Base-by-base conservation (phyloP, 2,113 vertebrate genomes). In the Neogale vison region DNA sequence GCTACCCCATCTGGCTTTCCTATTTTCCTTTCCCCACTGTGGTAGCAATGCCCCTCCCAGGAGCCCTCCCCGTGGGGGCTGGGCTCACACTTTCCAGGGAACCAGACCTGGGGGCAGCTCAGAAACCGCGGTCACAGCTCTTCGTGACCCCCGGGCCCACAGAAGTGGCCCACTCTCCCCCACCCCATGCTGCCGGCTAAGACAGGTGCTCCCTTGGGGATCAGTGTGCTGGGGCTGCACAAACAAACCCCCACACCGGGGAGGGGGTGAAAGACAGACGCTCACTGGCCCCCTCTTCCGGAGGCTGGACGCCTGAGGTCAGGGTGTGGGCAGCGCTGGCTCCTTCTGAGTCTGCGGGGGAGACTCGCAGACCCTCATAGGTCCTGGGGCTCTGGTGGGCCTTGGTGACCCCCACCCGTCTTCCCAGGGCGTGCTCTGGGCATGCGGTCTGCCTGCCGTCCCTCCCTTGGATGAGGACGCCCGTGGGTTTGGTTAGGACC, bases 121-220 rank as follows among this genome's bases (percentile, higher is more conserved):
- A 11, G 84, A 65, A 26, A 26, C 6, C 34, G 4, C 0, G 0
- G 84, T 8, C 8, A 31, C 21, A 3, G 4, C 23, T n/a, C 15
- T 21, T 31, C 4, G 8, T 4, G 34, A 69, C 9, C 45, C 34
- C 47, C 0, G 9, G 2, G 47, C 34, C 34, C 47, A 12, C 1
- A 0, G 47, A 72, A 21, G 6, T 36, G 50, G 45, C 23, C 76
- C 45, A 3, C 29, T 18, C 15, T 52, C 50, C 12, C 14, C 11
- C 36, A 20, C 69, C 69, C 34, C 63, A 14, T 15, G 17, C 14
- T 67, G 31, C 15, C 1, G 65, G 50, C 20, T 57, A 24, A 23
- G 21, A 20, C 50, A 57, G 6, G 79, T 14, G 20, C 34, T 36
- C 20, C 34, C 34, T n/a, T 55, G 79, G 29, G 50, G 79, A 7